Evolutionary conservation across 92 coral and sea anemone genomes (phyloP), one percentile per base, ranked within the genome.

Genomic region (Virgularia gustaviana): DNA sequence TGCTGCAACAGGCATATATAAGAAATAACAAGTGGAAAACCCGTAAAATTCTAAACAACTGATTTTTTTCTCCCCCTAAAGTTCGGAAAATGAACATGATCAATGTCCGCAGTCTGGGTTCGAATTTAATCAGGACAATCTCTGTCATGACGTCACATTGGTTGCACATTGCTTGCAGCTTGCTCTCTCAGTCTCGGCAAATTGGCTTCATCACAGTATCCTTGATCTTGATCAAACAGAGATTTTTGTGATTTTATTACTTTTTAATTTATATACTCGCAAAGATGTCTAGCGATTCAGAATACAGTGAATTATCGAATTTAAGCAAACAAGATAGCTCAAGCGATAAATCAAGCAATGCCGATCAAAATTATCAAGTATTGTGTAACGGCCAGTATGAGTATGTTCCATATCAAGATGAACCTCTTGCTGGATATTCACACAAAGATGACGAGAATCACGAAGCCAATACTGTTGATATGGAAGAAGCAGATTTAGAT

Each of bases 241-340:
- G 35, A 23, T n/a, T n/a, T n/a, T n/a, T n/a, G n/a, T n/a, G n/a
- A n/a, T n/a, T n/a, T n/a, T n/a, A n/a, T n/a, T n/a, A n/a, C n/a
- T n/a, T n/a, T n/a, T n/a, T n/a, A 12, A 31, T 9, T 11, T 55
- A 12, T 9, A 16, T 0, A 28, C 13, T 12, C 12, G 4, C 23
- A 24, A 9, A 25, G 49, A 64, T 76, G 75, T 76, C 81, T 11
- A 63, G 80, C n/a, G 80, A 76, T 61, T 76, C 49, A 20, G 80
- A 63, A 76, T 13, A 11, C 42, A 61, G 68, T 34, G 49, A 34
- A 61, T 34, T 29, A 61, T 12, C 22, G 1, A 38, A 10, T 2
- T 18, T 65, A n/a, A 32, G 52, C 36, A 54, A 33, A 10, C 19
- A 36, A 33, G 29, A 77, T 3, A 51, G 68, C n/a, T 44, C 36